A percentile compares a stretch with the other conserved stretches of the same genome.
These are phyloP conservation scores for Callithrix jacchus DNA, from an alignment of 2,113 vertebrate species.

Conservation along the genomic window DNA sequence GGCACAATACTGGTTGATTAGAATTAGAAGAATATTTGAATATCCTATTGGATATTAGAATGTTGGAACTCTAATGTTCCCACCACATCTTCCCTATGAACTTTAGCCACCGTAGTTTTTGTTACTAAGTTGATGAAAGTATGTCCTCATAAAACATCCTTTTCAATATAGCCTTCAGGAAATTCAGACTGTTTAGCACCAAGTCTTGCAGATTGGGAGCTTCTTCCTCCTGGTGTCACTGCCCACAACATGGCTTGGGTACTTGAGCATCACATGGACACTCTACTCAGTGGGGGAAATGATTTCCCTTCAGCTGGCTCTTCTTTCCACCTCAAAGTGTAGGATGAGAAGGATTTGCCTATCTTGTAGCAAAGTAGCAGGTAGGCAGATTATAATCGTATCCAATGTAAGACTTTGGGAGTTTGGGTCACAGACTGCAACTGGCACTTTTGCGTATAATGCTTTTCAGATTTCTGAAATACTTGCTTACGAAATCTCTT, in stretches of 20 bases:
- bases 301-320: accelerated
- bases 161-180: background rate
- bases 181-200: background rate
- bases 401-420: background rate
- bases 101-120: background rate
- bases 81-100: background rate
- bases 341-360: background rate
- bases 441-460: background rate
- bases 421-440: background rate
- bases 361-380: no score
- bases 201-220: background rate
- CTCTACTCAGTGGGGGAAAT: no score
- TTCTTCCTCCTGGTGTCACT: background rate
- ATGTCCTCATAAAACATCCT: background rate
- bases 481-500: background rate
- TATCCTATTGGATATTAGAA: no score
- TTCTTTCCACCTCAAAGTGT: no score
- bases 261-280: no score
- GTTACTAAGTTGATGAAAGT: background rate
- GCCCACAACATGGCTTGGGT: background rate
- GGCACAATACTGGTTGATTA: background rate
- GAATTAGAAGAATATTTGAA: background rate
- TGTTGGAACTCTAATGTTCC: background rate
- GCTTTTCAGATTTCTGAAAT: background rate
- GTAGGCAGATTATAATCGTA: no score